phyloP scores from a whole-genome alignment of 2,113 vertebrate genomes.

The Gambusia holbrooki region DNA sequence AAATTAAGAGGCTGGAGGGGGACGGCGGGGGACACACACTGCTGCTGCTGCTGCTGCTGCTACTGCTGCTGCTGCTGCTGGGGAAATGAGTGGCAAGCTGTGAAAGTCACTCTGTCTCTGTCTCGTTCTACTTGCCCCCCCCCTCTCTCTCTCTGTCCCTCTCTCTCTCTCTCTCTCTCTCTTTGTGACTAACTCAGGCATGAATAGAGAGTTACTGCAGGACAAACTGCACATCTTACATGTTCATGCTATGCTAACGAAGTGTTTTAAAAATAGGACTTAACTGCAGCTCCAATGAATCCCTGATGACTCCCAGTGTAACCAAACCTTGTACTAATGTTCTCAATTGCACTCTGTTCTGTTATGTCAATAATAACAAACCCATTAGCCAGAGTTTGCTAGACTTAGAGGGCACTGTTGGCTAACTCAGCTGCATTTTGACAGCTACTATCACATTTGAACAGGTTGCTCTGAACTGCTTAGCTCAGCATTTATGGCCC shows the following conservation, averaged over 20 bases:
- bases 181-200: not conserved
- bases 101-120: slow-evolving; percentile 25
- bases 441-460: not conserved
- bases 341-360: not conserved
- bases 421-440: not conserved
- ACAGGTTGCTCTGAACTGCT: not conserved
- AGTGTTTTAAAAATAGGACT: not conserved
- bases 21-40: slow-evolving; percentile 43
- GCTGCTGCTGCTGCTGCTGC: slow-evolving; percentile 24
- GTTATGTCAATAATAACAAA: not conserved
- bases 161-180: slow-evolving; percentile 12
- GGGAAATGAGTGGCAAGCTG: slow-evolving; percentile 27
- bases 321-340: not conserved
- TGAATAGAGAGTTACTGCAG: not conserved
- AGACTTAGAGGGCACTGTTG: not conserved
- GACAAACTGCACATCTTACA: not conserved
- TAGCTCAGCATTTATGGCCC: not conserved
- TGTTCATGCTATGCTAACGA: not conserved
- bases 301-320: not conserved
- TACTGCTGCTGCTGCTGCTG: slow-evolving; percentile 29
- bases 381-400: not conserved
- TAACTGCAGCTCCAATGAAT: not conserved
- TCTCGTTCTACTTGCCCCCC: slow-evolving; percentile 4
- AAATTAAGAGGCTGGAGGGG: slow-evolving; percentile 64
- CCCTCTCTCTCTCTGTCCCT: not conserved